Evolutionary conservation across 1,140 invertebrate genomes (phyloP), one percentile per base, ranked within the genome.

Genomic region (Hyles vespertilio): DNA sequence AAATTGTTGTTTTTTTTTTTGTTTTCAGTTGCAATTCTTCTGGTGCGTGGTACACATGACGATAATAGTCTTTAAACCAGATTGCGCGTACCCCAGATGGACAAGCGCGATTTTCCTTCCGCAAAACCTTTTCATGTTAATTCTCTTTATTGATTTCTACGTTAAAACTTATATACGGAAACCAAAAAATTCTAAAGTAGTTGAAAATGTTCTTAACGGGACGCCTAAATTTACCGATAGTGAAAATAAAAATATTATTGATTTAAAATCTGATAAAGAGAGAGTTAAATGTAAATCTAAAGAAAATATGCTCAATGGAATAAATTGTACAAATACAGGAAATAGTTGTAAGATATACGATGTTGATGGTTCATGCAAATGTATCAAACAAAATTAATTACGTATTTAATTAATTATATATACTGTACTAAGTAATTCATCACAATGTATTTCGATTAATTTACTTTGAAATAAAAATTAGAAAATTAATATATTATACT

Each of bases 61-160:
- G 3, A 81, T 92, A 40, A 78, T 96, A 9, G 70, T 94, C 2
- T 93, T 94, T 70, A 89, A 87, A 6, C 90, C 92, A 32, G 91
- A 95, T 46, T 97, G 96, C 79, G 91, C 89, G 4, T 97, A 94
- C 78, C 95, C 95, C 7, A 89, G 90, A 49, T 92, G 92, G 72
- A 69, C 87, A 1, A 84, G 91, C 0, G 88, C 89, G 2, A 61
- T 94, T 32, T 90, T 94, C 48, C 81, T 94, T n/a, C 93, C 92
- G 10, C 94, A 95, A 73, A 93, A 94, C 70, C 40, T 93, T 3
- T 94, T 94, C 65, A 94, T 98, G 92, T 91, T 97, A 1, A 80
- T 94, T 55, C 89, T 98, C 3, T 98, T 98, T 75, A 90, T 91
- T 2, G 94, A 97, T 57, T 98, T 98, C 89, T 98, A 98, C 74